These are phyloP conservation scores for Troides oblongomaculatus DNA, from an alignment of 2,888 invertebrate genomes.

Conservation along the genomic window DNA sequence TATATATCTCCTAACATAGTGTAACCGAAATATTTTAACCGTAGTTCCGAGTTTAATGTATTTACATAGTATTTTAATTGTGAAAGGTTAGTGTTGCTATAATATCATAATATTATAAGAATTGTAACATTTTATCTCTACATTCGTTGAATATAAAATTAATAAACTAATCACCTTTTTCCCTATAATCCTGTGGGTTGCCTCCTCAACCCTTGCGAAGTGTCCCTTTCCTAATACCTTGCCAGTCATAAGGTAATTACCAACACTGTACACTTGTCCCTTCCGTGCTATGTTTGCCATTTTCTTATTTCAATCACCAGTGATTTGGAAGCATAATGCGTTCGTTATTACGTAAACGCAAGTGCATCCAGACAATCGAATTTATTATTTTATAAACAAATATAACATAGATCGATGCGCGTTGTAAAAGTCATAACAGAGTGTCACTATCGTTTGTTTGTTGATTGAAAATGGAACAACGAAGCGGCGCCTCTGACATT, in stretches of 20 bases:
- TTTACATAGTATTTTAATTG: too few species aligned
- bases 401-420: constrained; percentile 48
- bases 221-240: constrained; percentile 86
- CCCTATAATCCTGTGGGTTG: constrained; percentile 83
- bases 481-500: constrained; percentile 51
- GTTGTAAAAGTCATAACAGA: constrained; percentile 60
- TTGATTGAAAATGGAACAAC: constrained; percentile 64
- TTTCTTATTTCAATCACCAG: constrained; percentile 54
- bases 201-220: constrained; percentile 87
- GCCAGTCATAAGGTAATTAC: constrained; percentile 84
- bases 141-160: background rate
- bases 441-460: constrained; percentile 63
- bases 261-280: constrained; percentile 80
- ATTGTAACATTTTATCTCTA: too few species aligned
- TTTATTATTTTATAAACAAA: constrained; percentile 31
- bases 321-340: constrained; percentile 60
- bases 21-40: too few species aligned
- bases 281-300: constrained; percentile 58
- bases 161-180: constrained; percentile 19
- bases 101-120: too few species aligned
- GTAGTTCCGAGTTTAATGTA: too few species aligned
- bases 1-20: too few species aligned
- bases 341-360: constrained; percentile 37
- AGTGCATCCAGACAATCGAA: constrained; percentile 31
- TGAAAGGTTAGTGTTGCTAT: too few species aligned